Percentiles rank a stretch among this genome's conserved stretches.
These are phyloP conservation scores for Caenorhabditis panamensis DNA, from an alignment of 2,888 invertebrate genomes.

Conservation along the genomic window DNA sequence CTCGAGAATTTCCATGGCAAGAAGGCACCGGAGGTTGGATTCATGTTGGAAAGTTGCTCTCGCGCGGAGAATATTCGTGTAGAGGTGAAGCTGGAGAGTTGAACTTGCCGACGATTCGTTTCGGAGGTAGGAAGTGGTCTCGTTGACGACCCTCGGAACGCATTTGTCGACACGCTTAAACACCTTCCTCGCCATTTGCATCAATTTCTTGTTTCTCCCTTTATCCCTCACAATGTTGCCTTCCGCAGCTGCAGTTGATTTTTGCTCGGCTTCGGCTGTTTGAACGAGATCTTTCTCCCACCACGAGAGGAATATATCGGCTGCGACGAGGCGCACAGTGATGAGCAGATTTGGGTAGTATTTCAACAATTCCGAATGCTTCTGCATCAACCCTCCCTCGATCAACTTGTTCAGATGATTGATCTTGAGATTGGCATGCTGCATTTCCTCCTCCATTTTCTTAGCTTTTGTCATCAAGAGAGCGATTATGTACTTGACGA, in stretches of 20 bases:
- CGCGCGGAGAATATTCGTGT: not conserved
- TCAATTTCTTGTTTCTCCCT: not conserved
- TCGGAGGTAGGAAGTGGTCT: not conserved
- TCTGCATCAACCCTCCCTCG: not conserved
- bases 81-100: slow-evolving; percentile 4
- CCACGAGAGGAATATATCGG: slow-evolving; percentile 15
- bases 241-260: not conserved
- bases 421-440: not conserved
- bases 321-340: not conserved
- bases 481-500: slow-evolving; percentile 14
- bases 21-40: not conserved
- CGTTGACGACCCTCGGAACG: not conserved
- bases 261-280: not conserved
- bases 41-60: not conserved
- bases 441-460: slow-evolving; percentile 4
- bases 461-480: not conserved
- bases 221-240: not conserved
- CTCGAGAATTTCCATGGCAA: slow-evolving; percentile 6
- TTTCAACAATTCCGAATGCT: not conserved
- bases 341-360: not conserved
- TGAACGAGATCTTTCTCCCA: not conserved
- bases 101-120: not conserved
- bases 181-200: not conserved
- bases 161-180: not conserved
- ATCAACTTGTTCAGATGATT: not conserved